A percentile compares a stretch with the other conserved stretches of the same genome.
Conservation (phyloP, 2,888 invertebrate genomes). For the Nebria brevicollis region DNA sequence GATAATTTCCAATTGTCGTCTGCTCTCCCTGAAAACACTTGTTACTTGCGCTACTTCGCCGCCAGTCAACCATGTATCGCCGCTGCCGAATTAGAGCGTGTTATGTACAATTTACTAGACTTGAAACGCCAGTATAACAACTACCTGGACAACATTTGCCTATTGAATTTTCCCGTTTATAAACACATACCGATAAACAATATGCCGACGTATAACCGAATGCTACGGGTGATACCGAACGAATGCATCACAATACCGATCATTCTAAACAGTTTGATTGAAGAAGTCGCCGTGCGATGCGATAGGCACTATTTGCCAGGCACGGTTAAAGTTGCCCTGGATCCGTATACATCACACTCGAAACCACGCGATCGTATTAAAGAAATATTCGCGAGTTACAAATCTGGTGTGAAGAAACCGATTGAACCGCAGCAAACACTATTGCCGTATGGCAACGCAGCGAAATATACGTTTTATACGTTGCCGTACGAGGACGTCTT, state of each 20-base stretch:
- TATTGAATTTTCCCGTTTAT: constrained; percentile 12
- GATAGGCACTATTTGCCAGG: background rate
- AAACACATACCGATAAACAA: constrained; percentile 9
- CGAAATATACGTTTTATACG: background rate
- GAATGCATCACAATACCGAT: constrained; percentile 39
- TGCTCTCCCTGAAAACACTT: constrained; percentile 17
- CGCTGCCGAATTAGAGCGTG: constrained; percentile 8
- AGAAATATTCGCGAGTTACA: background rate
- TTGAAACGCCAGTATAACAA: constrained; percentile 29
- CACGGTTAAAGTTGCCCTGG: background rate
- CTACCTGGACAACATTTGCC: constrained; percentile 19
- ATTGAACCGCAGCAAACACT: background rate
- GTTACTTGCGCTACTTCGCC: constrained; percentile 13
- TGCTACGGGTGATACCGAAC: constrained; percentile 20
- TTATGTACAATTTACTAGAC: constrained; percentile 22
- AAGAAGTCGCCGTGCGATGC: constrained; percentile 21
- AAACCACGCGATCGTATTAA: background rate
- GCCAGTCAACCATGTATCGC: background rate
- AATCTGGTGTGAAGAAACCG: background rate
- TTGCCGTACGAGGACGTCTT: background rate
- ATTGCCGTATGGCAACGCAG: background rate
- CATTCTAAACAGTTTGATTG: constrained; percentile 17
- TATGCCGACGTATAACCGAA: constrained; percentile 3
- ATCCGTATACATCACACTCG: background rate
- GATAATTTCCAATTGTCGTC: background rate